These are phyloP conservation scores for Actinernus sp. DNA, from an alignment of 92 coral and sea anemone genomes.

Conservation along the genomic window DNA sequence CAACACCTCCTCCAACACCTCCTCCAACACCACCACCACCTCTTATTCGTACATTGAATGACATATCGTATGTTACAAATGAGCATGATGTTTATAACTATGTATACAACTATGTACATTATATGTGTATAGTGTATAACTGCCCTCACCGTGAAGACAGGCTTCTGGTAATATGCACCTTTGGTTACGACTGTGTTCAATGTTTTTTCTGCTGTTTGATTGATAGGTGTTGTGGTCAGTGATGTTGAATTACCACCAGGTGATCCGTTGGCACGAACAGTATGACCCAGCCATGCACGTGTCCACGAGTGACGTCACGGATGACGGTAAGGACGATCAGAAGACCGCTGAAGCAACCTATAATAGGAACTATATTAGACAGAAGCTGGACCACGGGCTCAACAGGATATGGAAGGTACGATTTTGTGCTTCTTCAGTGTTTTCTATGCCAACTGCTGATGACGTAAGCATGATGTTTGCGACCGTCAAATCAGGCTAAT, in stretches of 20 bases:
- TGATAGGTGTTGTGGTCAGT: conserved; percentile 89
- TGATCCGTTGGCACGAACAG: conserved; percentile 92
- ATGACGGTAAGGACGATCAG: conserved; percentile 66
- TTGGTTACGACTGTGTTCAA: too few species aligned
- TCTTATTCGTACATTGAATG: too few species aligned
- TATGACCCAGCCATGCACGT: conserved; percentile 95
- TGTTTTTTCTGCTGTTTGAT: not conserved
- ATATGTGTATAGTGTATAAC: too few species aligned
- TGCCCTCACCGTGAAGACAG: too few species aligned
- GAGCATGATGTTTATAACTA: too few species aligned
- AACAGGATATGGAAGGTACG: conserved; percentile 98
- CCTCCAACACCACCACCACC: too few species aligned
- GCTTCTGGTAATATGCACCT: too few species aligned
- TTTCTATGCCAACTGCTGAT: not conserved
- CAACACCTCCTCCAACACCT: too few species aligned
- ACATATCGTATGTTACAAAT: too few species aligned
- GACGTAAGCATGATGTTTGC: too few species aligned
- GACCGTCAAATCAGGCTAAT: not conserved
- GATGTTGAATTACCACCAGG: conserved; percentile 95
- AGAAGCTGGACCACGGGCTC: conserved; percentile 95
- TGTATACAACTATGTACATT: too few species aligned
- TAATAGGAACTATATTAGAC: conserved; percentile 93
- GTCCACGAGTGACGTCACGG: conserved; percentile 38
- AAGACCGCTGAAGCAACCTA: conserved; percentile 91
- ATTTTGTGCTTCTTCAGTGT: too few species aligned